phyloP scores from a whole-genome alignment of 2,797 vertebrate species.

The Leptodactylus fallax region DNA sequence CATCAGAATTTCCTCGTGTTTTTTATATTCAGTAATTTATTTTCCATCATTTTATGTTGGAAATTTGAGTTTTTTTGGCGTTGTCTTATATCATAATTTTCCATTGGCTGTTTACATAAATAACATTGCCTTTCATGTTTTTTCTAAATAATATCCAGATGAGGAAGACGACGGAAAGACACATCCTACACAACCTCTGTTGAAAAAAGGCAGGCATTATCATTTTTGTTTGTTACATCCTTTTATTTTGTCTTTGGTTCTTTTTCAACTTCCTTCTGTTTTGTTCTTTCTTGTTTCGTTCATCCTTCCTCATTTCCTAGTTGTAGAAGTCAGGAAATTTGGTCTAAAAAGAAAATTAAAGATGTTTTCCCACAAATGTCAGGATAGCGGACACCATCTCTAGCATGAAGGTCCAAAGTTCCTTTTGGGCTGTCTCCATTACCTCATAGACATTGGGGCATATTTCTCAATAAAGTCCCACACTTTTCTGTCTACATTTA shows the following conservation, averaged over 20 bases:
- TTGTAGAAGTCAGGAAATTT: background rate
- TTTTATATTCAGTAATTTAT: background rate
- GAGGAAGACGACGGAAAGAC: conserved; percentile 94
- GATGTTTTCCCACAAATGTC: background rate
- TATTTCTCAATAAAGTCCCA: too few relatives aligned
- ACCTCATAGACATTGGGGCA: too few relatives aligned
- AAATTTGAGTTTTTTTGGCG: conserved; percentile 31
- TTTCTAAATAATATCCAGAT: conserved; percentile 85
- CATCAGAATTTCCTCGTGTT: too few relatives aligned
- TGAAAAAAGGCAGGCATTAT: conserved; percentile 98
- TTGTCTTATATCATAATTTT: conserved; percentile 65
- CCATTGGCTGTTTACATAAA: conserved; percentile 71
- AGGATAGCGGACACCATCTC: background rate
- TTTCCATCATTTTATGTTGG: background rate
- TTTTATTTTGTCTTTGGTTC: conserved; percentile 64
- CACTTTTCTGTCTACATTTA: too few relatives aligned
- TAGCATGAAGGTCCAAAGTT: too few relatives aligned
- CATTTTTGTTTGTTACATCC: conserved; percentile 70
- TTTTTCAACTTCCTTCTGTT: conserved; percentile 41
- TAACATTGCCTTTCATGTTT: conserved; percentile 81
- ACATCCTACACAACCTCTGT: conserved; percentile 88
- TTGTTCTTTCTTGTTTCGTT: conserved; percentile 27
- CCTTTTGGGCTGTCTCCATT: too few relatives aligned
- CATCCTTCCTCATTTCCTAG: background rate
- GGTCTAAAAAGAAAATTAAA: background rate